Conservation (phyloP, 2,888 invertebrate species). For the Lasioglossum lativentre region DNA sequence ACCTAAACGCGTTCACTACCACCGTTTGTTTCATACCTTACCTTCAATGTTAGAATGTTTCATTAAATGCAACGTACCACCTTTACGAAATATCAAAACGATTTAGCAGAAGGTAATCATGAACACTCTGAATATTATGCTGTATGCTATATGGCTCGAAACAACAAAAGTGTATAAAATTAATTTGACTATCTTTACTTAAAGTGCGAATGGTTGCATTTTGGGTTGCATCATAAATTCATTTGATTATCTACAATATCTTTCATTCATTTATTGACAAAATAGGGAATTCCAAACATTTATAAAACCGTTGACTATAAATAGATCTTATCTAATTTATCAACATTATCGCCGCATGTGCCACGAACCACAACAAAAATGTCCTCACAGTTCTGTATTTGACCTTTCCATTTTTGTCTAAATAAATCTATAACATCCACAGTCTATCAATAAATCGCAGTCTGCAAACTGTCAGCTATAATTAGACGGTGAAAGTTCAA, state of each 20-base stretch:
- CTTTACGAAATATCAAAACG: neutral
- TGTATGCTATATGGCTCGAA: too few relatives aligned
- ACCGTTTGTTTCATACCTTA: neutral
- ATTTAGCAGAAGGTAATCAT: too few relatives aligned
- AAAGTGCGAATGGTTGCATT: too few relatives aligned
- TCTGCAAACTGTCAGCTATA: neutral
- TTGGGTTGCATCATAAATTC: neutral
- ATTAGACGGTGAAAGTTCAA: neutral
- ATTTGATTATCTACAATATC: neutral
- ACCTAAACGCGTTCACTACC: neutral
- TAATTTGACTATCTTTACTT: too few relatives aligned
- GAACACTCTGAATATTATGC: too few relatives aligned
- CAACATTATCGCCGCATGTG: neutral
- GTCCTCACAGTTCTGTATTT: neutral
- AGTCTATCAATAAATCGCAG: neutral
- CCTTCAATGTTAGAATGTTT: too few relatives aligned
- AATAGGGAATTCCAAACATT: neutral
- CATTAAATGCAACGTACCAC: too few relatives aligned
- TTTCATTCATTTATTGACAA: neutral
- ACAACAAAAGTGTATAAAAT: too few relatives aligned
- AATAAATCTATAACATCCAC: neutral
- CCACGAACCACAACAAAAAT: neutral
- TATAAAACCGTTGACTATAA: neutral
- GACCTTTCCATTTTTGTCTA: neutral
- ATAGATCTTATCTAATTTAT: too few relatives aligned